phyloP scores from a whole-genome alignment of 1,140 invertebrate species.

The Drosophila lacteicornis region DNA sequence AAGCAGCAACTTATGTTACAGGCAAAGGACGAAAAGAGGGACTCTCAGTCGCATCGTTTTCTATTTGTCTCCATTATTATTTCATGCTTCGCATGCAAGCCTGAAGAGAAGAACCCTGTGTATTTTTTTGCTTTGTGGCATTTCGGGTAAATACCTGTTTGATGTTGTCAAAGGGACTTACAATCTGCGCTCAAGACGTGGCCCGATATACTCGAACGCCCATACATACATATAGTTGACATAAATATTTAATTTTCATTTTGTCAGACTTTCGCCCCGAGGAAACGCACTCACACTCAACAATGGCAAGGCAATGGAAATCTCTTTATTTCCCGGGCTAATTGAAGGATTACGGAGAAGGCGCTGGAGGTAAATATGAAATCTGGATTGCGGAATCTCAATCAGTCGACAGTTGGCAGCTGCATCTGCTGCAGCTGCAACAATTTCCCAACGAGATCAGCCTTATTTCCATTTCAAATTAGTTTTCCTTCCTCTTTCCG shows the following conservation, averaged over 20 bases:
- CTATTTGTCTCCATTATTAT: constrained; percentile 24
- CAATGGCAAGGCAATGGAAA: constrained; percentile 13
- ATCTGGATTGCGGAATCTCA: constrained; percentile 18
- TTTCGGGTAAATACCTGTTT: not conserved
- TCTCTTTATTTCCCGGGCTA: constrained; percentile 32
- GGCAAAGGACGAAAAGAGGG: not conserved
- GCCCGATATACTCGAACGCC: constrained; percentile 6
- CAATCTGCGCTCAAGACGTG: constrained; percentile 13
- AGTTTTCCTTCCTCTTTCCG: constrained; percentile 17
- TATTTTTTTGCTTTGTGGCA: constrained; percentile 2
- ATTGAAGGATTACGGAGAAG: constrained; percentile 36
- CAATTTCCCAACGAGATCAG: constrained; percentile 25
- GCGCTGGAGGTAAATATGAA: constrained; percentile 32
- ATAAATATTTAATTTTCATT: constrained; percentile 74
- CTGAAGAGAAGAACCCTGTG: not conserved
- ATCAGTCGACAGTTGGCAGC: constrained; percentile 1
- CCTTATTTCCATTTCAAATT: constrained; percentile 41
- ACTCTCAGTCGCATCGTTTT: constrained; percentile 1
- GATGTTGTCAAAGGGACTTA: constrained; percentile 18
- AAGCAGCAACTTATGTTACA: constrained; percentile 8
- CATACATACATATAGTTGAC: constrained; percentile 18
- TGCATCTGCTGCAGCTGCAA: constrained; percentile 15
- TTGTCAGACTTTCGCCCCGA: constrained; percentile 17
- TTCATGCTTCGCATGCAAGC: constrained; percentile 10
- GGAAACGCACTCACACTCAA: constrained; percentile 15